phyloP scores from a whole-genome alignment of 2,888 invertebrate species.

The Ormyrus thymus region DNA sequence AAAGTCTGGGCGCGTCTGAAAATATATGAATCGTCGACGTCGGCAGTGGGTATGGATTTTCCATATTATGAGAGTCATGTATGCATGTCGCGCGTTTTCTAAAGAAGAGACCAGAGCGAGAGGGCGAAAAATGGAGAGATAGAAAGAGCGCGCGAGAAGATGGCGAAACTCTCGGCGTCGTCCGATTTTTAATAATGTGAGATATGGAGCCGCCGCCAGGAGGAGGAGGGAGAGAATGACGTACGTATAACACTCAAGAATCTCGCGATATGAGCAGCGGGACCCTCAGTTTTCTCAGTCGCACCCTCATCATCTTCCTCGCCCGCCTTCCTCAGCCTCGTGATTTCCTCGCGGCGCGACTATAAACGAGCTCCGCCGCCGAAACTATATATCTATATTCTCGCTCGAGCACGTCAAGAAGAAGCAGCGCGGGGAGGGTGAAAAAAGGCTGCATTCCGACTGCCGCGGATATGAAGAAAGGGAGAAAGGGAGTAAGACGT shows the following conservation, averaged over 20 bases:
- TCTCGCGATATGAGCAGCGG: constrained; percentile 46
- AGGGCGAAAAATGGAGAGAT: constrained; percentile 7
- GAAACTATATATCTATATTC: constrained; percentile 2
- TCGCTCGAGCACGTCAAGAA: constrained; percentile 34
- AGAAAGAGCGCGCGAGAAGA: not conserved
- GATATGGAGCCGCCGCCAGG: constrained; percentile 58
- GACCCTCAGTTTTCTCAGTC: not conserved
- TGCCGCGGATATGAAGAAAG: not conserved
- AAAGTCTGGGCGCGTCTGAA: constrained; percentile 30
- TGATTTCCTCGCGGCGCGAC: constrained; percentile 7
- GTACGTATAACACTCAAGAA: constrained; percentile 37
- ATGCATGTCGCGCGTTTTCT: constrained; percentile 49
- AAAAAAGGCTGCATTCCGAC: no score
- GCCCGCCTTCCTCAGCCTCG: not conserved
- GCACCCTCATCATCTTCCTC: constrained; percentile 19
- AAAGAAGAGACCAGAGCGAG: constrained; percentile 6
- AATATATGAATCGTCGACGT: constrained; percentile 42
- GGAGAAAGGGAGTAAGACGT: constrained; percentile 42
- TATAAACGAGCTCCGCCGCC: constrained; percentile 15
- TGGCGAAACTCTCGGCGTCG: constrained; percentile 19
- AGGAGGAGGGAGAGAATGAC: constrained; percentile 2
- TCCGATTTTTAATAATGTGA: constrained; percentile 65
- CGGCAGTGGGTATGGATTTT: constrained; percentile 35
- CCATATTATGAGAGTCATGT: constrained; percentile 50
- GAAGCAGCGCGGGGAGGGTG: constrained; percentile 10